phyloP scores from a whole-genome alignment of 2,797 vertebrate genomes.

The Oreochromis mossambicus region DNA sequence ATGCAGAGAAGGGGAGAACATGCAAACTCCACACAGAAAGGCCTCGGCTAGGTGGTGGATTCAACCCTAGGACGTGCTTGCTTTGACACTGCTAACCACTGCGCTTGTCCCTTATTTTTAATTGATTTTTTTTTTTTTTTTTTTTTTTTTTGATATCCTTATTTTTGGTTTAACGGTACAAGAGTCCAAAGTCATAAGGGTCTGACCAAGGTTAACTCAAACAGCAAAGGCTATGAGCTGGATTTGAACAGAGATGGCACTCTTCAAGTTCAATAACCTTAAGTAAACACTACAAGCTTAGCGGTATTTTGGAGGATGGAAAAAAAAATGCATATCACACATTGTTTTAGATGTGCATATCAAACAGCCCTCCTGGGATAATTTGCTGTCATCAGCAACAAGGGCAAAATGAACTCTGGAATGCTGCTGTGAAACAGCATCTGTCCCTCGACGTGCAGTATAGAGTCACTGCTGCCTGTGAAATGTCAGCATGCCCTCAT shows the following conservation, averaged over 20 bases:
- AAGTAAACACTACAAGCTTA: not conserved
- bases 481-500: conserved; percentile 43
- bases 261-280: not conserved
- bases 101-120: not conserved
- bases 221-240: not conserved
- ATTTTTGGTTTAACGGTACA: not conserved
- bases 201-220: not conserved
- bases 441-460: not conserved
- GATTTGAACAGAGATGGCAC: not conserved
- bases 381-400: conserved; percentile 25
- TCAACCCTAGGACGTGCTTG: not conserved
- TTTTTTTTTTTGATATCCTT: not conserved
- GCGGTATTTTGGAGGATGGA: not conserved
- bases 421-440: conserved; percentile 12
- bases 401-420: conserved; percentile 10
- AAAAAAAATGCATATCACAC: not conserved
- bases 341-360: conserved; percentile 23
- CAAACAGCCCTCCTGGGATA: conserved; percentile 15
- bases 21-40: not conserved
- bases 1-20: not conserved
- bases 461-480: conserved; percentile 18
- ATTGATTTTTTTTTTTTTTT: not conserved
- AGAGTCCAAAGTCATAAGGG: not conserved
- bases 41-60: not conserved
- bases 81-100: not conserved